phyloP scores from a whole-genome alignment of 2,888 invertebrate genomes.

The Odontocerum albicorne region DNA sequence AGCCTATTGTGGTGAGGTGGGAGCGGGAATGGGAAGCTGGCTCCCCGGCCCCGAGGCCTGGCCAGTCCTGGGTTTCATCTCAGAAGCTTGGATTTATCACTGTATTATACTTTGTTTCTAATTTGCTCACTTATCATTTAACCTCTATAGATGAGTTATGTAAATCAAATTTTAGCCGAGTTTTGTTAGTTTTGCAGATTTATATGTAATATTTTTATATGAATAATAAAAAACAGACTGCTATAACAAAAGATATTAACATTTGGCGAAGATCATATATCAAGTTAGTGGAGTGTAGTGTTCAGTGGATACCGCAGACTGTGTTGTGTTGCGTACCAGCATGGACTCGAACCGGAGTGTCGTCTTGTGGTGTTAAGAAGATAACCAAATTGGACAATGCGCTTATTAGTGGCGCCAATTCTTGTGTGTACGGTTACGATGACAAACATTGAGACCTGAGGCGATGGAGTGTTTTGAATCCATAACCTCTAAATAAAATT shows the following conservation, averaged over 20 bases:
- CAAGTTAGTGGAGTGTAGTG: slow-evolving; percentile 21
- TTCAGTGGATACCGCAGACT: slow-evolving; percentile 9
- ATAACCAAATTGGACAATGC: too few species aligned
- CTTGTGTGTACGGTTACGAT: neutral
- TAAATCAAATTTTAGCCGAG: slow-evolving; percentile 26
- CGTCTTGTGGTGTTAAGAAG: too few species aligned
- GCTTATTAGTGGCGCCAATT: too few species aligned
- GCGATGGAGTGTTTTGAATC: too few species aligned
- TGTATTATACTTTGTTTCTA: slow-evolving; percentile 17
- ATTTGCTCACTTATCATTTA: slow-evolving; percentile 13
- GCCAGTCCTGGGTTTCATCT: neutral
- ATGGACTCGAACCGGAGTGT: too few species aligned
- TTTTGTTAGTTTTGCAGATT: slow-evolving; percentile 29
- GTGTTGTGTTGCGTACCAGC: neutral
- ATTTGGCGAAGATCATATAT: slow-evolving; percentile 15
- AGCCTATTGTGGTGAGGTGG: too few species aligned
- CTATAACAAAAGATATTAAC: slow-evolving; percentile 21
- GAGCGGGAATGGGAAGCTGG: too few species aligned
- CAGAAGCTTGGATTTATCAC: slow-evolving; percentile 3
- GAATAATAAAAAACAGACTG: slow-evolving; percentile 27
- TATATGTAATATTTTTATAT: slow-evolving; percentile 31
- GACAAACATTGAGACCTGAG: too few species aligned
- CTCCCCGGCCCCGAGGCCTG: neutral
- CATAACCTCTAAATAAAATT: slow-evolving; percentile 3
- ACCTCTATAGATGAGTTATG: slow-evolving; percentile 30